Conservation (phyloP, 2,888 invertebrate species). For the Prosapia bicincta region DNA sequence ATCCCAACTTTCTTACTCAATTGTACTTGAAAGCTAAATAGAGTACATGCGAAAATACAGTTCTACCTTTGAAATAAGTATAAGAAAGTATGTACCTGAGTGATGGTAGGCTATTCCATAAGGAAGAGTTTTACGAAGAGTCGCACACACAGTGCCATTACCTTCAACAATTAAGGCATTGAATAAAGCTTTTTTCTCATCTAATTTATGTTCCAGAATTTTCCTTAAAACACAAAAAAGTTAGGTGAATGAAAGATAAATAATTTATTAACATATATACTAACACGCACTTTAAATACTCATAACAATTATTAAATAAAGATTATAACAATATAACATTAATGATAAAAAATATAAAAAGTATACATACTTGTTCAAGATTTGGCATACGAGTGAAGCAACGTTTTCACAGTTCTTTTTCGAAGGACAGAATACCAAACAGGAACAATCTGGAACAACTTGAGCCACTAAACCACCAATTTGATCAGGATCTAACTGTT, state of each 20-base stretch:
- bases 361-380: slow-evolving; percentile 14
- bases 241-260: no score
- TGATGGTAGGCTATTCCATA: slow-evolving; percentile 94
- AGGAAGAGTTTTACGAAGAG: slow-evolving; percentile 63
- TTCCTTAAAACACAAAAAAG: slow-evolving; percentile 45
- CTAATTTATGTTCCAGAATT: slow-evolving; percentile 53
- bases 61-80: not conserved
- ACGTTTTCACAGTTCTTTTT: slow-evolving; percentile 92
- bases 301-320: not conserved
- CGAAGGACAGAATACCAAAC: slow-evolving; percentile 90
- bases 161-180: slow-evolving; percentile 64
- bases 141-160: slow-evolving; percentile 60
- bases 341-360: no score
- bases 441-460: slow-evolving; percentile 73
- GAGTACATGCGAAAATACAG: no score
- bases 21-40: no score
- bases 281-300: not conserved
- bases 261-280: no score
- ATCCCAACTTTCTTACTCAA: no score
- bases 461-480: slow-evolving; percentile 77
- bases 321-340: not conserved
- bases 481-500: slow-evolving; percentile 71
- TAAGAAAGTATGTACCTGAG: slow-evolving; percentile 60
- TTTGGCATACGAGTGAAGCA: slow-evolving; percentile 66
- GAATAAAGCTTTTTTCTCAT: slow-evolving; percentile 59